These are phyloP conservation scores for Orius insidiosus DNA, from an alignment of 1,140 invertebrate species.

Conservation along the genomic window DNA sequence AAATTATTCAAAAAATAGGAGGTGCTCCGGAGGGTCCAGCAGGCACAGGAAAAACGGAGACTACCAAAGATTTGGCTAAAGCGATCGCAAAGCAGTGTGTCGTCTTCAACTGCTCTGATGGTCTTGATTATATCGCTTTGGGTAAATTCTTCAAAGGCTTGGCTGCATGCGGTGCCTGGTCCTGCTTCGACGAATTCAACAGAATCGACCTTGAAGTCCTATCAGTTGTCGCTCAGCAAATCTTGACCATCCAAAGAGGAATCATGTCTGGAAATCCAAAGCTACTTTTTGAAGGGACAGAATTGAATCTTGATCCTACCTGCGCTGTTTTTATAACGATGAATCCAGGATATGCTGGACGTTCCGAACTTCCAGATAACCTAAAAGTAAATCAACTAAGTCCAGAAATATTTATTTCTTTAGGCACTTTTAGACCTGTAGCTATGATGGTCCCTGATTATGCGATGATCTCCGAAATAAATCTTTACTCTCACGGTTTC, in stretches of 20 bases:
- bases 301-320: constrained; percentile 68
- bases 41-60: constrained; percentile 91
- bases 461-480: constrained; percentile 85
- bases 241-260: constrained; percentile 53
- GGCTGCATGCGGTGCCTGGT: constrained; percentile 89
- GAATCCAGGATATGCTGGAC: constrained; percentile 86
- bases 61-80: constrained; percentile 90
- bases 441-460: constrained; percentile 98
- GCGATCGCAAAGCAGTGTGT: constrained; percentile 92
- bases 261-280: constrained; percentile 57
- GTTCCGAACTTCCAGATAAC: constrained; percentile 84
- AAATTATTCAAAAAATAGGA: constrained; percentile 25
- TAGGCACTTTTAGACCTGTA: constrained; percentile 84
- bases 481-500: constrained; percentile 87
- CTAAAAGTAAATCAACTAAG: constrained; percentile 44
- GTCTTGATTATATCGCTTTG: constrained; percentile 79
- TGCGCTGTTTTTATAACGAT: constrained; percentile 93
- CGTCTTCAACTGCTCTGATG: constrained; percentile 90
- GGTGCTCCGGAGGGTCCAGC: constrained; percentile 90
- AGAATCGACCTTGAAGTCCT: constrained; percentile 70
- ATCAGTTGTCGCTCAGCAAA: constrained; percentile 82
- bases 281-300: constrained; percentile 78
- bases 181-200: constrained; percentile 94
- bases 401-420: not conserved
- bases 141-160: constrained; percentile 96